phyloP scores from a whole-genome alignment of 2,113 vertebrate genomes.

The Gymnocephalus cernua region DNA sequence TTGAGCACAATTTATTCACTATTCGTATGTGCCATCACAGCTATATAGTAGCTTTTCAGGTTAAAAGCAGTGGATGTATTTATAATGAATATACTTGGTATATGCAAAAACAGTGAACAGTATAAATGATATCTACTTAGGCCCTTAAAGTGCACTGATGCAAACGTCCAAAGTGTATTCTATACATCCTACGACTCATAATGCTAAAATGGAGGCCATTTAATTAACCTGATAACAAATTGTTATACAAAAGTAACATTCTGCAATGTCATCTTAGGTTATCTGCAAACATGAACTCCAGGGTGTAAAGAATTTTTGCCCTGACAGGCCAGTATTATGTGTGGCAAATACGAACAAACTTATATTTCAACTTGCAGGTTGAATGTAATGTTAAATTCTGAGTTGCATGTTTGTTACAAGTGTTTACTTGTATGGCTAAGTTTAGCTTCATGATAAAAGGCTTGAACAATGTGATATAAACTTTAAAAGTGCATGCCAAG shows the following conservation, averaged over 20 bases:
- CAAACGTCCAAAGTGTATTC: not conserved
- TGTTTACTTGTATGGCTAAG: not conserved
- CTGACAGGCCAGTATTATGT: not conserved
- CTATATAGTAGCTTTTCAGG: not conserved
- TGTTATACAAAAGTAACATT: not conserved
- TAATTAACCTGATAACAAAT: not conserved
- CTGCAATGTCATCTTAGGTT: not conserved
- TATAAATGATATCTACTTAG: not conserved
- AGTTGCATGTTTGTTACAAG: no score
- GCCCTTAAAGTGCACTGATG: not conserved
- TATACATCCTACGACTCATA: no score
- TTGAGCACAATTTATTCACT: conserved; percentile 18
- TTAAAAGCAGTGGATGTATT: conserved; percentile 14
- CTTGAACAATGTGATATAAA: not conserved
- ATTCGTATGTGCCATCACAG: not conserved
- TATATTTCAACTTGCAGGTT: not conserved
- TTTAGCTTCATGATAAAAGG: not conserved
- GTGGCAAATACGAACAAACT: not conserved
- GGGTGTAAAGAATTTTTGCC: not conserved
- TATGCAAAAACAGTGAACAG: no score
- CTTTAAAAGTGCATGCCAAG: not conserved
- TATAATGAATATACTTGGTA: not conserved
- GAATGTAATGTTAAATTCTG: not conserved
- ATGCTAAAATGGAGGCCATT: not conserved
- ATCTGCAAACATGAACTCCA: not conserved